Conservation (phyloP, 1,140 invertebrate species). For the Camponotus floridanus region DNA sequence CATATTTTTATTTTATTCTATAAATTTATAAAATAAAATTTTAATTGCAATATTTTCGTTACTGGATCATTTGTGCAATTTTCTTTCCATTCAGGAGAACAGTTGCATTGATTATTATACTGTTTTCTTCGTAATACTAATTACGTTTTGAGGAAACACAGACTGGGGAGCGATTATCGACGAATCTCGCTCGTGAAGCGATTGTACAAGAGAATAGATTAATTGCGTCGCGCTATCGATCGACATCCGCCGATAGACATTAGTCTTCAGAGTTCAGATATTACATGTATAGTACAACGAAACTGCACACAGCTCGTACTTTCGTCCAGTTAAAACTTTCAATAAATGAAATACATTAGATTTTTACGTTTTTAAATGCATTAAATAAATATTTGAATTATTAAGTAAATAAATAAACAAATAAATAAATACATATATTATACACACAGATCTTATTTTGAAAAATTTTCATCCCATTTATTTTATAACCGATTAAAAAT, state of each 20-base stretch:
- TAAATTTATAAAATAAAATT: neutral
- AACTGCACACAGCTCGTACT: constrained; percentile 7
- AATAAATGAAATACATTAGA: neutral
- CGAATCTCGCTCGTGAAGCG: neutral
- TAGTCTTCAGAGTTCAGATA: neutral
- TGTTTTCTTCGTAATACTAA: constrained; percentile 5
- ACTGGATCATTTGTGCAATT: neutral
- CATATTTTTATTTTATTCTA: neutral
- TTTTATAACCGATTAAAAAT: no score
- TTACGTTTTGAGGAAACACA: constrained; percentile 27
- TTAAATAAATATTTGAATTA: neutral
- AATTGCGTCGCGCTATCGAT: constrained; percentile 18
- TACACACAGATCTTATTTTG: no score
- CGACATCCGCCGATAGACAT: neutral
- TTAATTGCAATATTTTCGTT: neutral
- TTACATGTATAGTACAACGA: neutral
- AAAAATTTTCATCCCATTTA: no score
- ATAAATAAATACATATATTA: neutral
- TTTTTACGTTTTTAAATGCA: neutral
- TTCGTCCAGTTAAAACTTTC: neutral
- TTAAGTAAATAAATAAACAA: no score
- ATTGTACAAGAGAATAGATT: constrained; percentile 35
- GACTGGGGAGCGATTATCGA: constrained; percentile 4
- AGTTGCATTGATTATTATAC: constrained; percentile 1
- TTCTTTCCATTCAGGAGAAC: neutral